Base-by-base conservation (phyloP, 1,140 invertebrate species). In the Halictus rubicundus region DNA sequence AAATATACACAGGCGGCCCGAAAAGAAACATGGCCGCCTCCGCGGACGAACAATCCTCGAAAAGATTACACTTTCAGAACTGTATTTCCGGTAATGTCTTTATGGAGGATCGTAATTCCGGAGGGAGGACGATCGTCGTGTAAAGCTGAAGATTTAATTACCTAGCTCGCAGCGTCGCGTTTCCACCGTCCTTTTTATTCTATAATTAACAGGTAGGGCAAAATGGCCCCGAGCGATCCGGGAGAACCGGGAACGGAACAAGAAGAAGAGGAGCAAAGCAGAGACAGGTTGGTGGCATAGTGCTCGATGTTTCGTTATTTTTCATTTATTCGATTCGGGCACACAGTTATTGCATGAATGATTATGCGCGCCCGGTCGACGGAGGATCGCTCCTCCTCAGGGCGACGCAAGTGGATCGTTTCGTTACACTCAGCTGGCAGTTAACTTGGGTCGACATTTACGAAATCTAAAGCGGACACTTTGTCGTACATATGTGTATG, bases 261-360 rank as follows among this genome's bases (percentile, higher is more conserved):
- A 32, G 32, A 14, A 37, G 16, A 7, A 27, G 16, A 19, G 7
- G 60, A 6, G 21, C 25, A 37, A 46, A 73, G 19, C 23, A 71
- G 42, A 71, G 25, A 61, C 12, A 23, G 42, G 19, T n/a, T 10
- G 39, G 59, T 57, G 27, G 42, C 19, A 64, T 19, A 69, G n/a
- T 46, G 12, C 77, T 42, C n/a, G 70, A 32, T 12, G 37, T 86
- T 86, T 69, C 49, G 82, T 78, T 69, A n/a, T 79, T 79, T 46
- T 76, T 77, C 23, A 25, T 87, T 84, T 87, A 86, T 87, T 87
- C 79, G 66, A 39, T 87, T 80, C 74, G 85, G 72, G 85, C 85
- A 86, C 85, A 81, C 72, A 80, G n/a, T 72, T 80, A 86, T 85
- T 86, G 85, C 84, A 87, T 86, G 84, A 80, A 85, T 84, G 71